Percentiles rank a stretch among this genome's conserved stretches.
phyloP scores from a whole-genome alignment of 2,113 vertebrate genomes.

The Leucopsar rothschildi region DNA sequence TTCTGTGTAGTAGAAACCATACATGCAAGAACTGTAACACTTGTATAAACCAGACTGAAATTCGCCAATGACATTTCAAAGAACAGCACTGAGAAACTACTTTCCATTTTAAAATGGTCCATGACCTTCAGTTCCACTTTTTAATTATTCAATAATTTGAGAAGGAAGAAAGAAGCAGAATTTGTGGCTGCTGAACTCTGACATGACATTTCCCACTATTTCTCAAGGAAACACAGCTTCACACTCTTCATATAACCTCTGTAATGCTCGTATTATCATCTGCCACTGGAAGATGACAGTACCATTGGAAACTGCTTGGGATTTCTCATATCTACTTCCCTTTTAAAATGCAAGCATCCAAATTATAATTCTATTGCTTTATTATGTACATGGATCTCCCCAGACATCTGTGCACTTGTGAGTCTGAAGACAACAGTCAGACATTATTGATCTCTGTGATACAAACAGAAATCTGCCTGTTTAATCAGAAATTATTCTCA shows the following conservation, averaged over 20 bases:
- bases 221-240: not conserved
- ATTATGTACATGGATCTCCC: not conserved
- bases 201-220: not conserved
- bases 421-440: not conserved
- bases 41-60: not conserved
- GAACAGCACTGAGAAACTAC: not conserved
- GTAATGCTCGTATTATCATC: not conserved
- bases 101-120: not conserved
- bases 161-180: not conserved
- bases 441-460: not conserved
- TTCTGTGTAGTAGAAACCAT: not conserved
- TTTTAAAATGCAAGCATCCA: not conserved
- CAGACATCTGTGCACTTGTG: not conserved
- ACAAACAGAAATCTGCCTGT: not conserved
- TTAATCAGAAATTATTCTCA: not conserved
- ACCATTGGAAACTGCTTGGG: not conserved
- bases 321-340: not conserved
- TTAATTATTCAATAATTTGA: not conserved
- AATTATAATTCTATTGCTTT: not conserved
- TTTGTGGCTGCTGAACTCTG: not conserved
- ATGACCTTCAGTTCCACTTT: not conserved
- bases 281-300: not conserved
- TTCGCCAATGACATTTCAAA: not conserved
- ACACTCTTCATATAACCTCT: not conserved
- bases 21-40: not conserved